phyloP scores from a whole-genome alignment of 2,113 vertebrate genomes.

The Chrysochloris asiatica region DNA sequence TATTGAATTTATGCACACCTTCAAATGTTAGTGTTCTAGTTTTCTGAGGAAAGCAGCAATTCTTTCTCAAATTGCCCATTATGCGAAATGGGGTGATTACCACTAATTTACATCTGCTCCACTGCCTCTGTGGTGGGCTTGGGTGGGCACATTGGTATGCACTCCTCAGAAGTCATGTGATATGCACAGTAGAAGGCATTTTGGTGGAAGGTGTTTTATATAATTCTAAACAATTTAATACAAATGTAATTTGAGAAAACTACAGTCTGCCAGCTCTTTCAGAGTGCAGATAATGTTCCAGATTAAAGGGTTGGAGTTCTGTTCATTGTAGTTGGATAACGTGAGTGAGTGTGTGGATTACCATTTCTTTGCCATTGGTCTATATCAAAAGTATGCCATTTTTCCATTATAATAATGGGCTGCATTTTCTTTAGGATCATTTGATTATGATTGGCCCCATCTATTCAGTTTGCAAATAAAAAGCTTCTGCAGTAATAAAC shows the following conservation, averaged over 20 bases:
- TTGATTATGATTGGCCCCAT: conserved; percentile 68
- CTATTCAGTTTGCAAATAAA: conserved; percentile 53
- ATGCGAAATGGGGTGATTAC: conserved; percentile 53
- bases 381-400: conserved; percentile 64
- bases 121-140: neutral
- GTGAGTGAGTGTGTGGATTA: conserved; percentile 56
- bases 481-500: neutral
- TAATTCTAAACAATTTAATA: conserved; percentile 78
- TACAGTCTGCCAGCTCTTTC: conserved; percentile 51
- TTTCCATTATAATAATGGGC: conserved; percentile 71
- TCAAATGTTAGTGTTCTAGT: conserved; percentile 33
- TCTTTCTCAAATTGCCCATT: conserved; percentile 66
- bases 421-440: conserved; percentile 76
- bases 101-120: conserved; percentile 51
- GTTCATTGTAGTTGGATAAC: conserved; percentile 63
- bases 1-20: conserved; percentile 42
- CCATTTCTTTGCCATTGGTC: conserved; percentile 57
- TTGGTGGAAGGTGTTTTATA: conserved; percentile 64
- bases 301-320: conserved; percentile 72
- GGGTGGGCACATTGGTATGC: neutral
- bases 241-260: conserved; percentile 72
- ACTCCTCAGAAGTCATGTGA: conserved; percentile 23
- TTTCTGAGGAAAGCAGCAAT: conserved; percentile 43
- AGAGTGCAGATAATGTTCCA: conserved; percentile 69
- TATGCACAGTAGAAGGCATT: neutral